A percentile compares a stretch with the other conserved stretches of the same genome.
phyloP scores from a whole-genome alignment of 2,797 vertebrate species.

The Cygnus olor region DNA sequence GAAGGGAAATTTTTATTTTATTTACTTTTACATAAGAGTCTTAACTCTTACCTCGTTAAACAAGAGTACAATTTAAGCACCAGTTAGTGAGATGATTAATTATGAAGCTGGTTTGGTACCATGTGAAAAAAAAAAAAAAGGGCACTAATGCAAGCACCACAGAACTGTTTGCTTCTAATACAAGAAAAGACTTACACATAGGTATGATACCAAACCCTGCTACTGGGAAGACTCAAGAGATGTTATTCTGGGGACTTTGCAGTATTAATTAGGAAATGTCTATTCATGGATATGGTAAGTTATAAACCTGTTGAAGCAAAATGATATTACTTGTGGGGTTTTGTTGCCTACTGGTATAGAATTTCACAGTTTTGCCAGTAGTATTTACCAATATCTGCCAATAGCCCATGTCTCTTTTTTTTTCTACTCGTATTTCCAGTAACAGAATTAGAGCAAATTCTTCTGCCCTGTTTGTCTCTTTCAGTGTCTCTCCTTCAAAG shows the following conservation, averaged over 20 bases:
- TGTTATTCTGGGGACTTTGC: background rate
- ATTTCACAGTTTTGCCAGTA: background rate
- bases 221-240: background rate
- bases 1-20: background rate
- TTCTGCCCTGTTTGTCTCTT: background rate
- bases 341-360: background rate
- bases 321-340: too few species aligned
- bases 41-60: background rate
- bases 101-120: background rate
- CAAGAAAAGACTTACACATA: background rate
- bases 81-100: background rate
- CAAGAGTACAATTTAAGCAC: background rate
- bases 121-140: too few species aligned
- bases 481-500: background rate
- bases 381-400: background rate
- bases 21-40: background rate
- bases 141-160: background rate
- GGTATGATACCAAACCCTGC: background rate
- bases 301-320: background rate
- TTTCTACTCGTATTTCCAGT: background rate
- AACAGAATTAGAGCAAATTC: background rate
- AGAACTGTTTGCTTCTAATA: background rate
- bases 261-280: background rate
- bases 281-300: background rate
- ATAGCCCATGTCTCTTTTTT: background rate